Percentiles rank a stretch among this genome's conserved stretches.
Conservation (phyloP, 1,140 invertebrate species). For the Monomorium pharaonis region DNA sequence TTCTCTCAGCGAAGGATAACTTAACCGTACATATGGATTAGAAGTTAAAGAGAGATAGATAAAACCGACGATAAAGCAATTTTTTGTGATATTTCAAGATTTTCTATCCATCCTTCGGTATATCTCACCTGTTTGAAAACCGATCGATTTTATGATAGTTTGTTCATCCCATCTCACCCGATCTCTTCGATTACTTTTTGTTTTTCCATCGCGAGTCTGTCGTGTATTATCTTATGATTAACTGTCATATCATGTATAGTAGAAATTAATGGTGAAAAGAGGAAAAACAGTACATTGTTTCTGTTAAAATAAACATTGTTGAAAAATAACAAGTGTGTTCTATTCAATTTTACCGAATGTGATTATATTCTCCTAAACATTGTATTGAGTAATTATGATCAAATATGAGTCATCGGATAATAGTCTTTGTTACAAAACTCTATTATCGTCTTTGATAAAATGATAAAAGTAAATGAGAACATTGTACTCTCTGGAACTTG, state of each 20-base stretch:
- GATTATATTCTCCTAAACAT: neutral
- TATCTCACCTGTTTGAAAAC: slow-evolving; percentile 49
- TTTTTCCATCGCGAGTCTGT: slow-evolving; percentile 78
- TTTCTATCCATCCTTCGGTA: slow-evolving; percentile 58
- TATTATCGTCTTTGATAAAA: slow-evolving; percentile 21
- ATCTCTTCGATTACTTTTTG: slow-evolving; percentile 60
- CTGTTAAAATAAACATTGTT: slow-evolving; percentile 85
- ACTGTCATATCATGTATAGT: slow-evolving; percentile 84
- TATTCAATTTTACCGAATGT: neutral
- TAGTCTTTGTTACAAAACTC: too few species aligned
- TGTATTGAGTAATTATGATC: neutral
- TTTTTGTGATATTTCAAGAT: slow-evolving; percentile 82
- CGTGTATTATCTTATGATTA: slow-evolving; percentile 83
- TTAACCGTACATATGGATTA: slow-evolving; percentile 28
- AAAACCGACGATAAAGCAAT: slow-evolving; percentile 75
- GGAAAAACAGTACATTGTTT: slow-evolving; percentile 84
- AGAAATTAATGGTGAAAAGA: slow-evolving; percentile 84
- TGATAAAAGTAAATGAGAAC: neutral
- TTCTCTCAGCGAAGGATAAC: slow-evolving; percentile 46
- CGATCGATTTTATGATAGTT: slow-evolving; percentile 29
- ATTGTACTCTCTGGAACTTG: neutral
- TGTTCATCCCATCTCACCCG: slow-evolving; percentile 38
- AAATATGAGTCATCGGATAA: neutral
- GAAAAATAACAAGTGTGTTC: slow-evolving; percentile 67
- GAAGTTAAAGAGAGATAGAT: slow-evolving; percentile 49